Evolutionary conservation across 2,888 invertebrate species (phyloP).

Genomic region (Harpalus rubripes): DNA sequence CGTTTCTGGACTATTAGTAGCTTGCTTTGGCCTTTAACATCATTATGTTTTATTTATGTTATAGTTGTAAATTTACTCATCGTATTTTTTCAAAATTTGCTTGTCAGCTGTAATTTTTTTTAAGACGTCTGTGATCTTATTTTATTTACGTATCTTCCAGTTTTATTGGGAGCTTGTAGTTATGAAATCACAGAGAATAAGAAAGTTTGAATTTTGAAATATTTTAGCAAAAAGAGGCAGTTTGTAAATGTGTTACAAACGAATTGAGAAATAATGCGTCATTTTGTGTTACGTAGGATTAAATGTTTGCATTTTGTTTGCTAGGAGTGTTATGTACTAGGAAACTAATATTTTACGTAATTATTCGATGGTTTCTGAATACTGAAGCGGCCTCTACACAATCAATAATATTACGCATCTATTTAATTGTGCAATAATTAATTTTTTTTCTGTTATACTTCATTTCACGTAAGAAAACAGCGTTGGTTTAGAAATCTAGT

Average conservation of each 20-base stretch:
- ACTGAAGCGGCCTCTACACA: too few species aligned
- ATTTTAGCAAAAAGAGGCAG: slow-evolving; percentile 37
- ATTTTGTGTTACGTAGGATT: not conserved
- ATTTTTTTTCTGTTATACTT: too few species aligned
- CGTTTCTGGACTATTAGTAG: slow-evolving; percentile 40
- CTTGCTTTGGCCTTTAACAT: slow-evolving; percentile 43
- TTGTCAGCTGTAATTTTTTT: slow-evolving; percentile 62
- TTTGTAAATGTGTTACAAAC: slow-evolving; percentile 34
- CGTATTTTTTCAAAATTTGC: slow-evolving; percentile 39
- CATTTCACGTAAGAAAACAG: too few species aligned
- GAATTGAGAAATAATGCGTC: slow-evolving; percentile 54
- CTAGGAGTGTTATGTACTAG: slow-evolving; percentile 24
- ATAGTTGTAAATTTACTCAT: slow-evolving; percentile 17
- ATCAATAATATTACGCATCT: too few species aligned
- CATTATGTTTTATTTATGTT: slow-evolving; percentile 28
- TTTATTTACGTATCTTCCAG: slow-evolving; percentile 75
- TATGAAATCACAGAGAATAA: slow-evolving; percentile 56
- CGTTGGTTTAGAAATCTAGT: too few species aligned
- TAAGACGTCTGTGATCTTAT: slow-evolving; percentile 64
- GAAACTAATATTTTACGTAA: not conserved
- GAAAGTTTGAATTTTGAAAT: slow-evolving; percentile 44
- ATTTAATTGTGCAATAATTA: too few species aligned
- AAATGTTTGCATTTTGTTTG: not conserved
- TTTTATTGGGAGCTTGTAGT: slow-evolving; percentile 76
- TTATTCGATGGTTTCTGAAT: not conserved